A percentile compares a stretch with the other conserved stretches of the same genome.
Conservation (phyloP, 2,797 vertebrate genomes). For the Myotis vivesi region DNA sequence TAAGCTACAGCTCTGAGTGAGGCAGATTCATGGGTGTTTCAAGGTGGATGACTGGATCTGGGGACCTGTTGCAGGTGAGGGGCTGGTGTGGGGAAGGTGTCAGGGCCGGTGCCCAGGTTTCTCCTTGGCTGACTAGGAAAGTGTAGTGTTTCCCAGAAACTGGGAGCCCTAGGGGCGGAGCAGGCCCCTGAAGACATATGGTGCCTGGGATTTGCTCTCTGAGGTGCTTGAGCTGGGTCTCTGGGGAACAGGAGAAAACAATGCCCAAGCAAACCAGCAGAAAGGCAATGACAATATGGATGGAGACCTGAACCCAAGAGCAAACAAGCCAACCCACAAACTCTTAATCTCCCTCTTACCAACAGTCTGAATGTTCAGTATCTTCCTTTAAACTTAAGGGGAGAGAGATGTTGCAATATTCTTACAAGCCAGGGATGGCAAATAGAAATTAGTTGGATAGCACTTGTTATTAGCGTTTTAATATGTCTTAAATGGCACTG, state of each 20-base stretch:
- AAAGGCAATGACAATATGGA: not conserved
- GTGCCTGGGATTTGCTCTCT: not conserved
- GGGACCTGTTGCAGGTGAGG: not conserved
- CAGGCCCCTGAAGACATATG: not conserved
- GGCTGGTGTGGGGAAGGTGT: not conserved
- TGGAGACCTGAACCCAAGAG: not conserved
- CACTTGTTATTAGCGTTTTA: constrained; percentile 35
- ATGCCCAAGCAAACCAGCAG: not conserved
- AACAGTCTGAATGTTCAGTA: not conserved
- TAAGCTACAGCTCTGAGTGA: not conserved
- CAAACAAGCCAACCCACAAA: not conserved
- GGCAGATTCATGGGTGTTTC: not conserved
- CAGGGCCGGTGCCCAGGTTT: not conserved
- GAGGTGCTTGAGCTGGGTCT: not conserved
- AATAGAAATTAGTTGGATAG: constrained; percentile 44
- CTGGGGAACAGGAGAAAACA: constrained; percentile 17
- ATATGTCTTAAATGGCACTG: constrained; percentile 19
- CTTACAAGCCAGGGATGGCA: constrained; percentile 21
- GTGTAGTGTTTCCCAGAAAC: not conserved
- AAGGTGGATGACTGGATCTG: not conserved
- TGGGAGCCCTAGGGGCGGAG: not conserved
- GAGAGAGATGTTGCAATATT: not conserved
- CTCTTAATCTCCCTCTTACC: not conserved
- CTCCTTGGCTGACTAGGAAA: not conserved
- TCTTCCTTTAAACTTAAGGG: not conserved